Conservation (phyloP, 53 echinoderm and acorn worm species). For the Temnopleurus reevesii region DNA sequence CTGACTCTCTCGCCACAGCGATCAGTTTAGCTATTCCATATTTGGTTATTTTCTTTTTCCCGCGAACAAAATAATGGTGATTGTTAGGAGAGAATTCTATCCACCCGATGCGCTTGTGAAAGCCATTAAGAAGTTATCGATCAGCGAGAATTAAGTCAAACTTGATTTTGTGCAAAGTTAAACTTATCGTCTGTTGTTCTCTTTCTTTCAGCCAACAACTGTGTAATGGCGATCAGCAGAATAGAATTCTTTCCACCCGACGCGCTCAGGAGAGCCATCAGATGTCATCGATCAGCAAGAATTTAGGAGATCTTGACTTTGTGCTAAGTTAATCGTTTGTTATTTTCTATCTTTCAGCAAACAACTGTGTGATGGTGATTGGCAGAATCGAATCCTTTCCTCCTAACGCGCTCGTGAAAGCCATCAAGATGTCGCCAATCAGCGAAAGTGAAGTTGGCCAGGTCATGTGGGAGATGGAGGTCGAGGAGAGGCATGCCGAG, state of each 20-base stretch:
- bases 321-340: background rate
- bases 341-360: background rate
- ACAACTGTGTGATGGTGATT: constrained; percentile 16
- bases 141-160: too few relatives aligned
- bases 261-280: constrained; percentile 6
- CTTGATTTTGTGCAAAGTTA: too few relatives aligned
- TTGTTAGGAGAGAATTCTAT: background rate
- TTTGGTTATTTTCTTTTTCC: too few relatives aligned
- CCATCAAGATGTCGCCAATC: constrained; percentile 20
- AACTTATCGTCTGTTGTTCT: too few relatives aligned
- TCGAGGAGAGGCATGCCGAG: background rate
- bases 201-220: background rate
- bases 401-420: constrained; percentile 19
- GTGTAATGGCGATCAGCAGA: constrained; percentile 15
- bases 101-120: constrained; percentile 9
- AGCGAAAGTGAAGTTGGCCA: background rate
- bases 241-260: background rate
- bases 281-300: constrained; percentile 10
- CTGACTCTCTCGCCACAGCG: too few relatives aligned
- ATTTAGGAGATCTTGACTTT: too few relatives aligned
- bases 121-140: background rate
- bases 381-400: background rate
- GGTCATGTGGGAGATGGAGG: constrained; percentile 35
- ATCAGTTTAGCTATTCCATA: too few relatives aligned
- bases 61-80: too few relatives aligned